phyloP scores from a whole-genome alignment of 1,140 invertebrate species.

The Scaptomyza pallida region DNA sequence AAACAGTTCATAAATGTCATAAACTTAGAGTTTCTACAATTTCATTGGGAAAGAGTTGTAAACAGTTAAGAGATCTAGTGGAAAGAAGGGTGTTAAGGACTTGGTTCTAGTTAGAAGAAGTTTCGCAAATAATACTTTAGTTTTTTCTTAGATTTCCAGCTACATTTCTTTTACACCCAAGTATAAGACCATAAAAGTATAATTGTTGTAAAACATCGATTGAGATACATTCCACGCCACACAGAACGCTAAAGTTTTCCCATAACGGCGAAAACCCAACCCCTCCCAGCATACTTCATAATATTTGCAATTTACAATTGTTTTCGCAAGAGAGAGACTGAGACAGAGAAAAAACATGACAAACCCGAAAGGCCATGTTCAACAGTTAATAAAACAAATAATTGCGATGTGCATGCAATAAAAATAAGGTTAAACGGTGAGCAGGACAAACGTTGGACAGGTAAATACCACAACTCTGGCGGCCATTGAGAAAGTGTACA shows the following conservation, averaged over 20 bases:
- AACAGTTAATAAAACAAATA: constrained; percentile 83
- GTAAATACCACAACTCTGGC: constrained; percentile 20
- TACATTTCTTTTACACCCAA: background rate
- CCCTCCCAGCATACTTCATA: constrained; percentile 54
- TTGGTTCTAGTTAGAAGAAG: no score
- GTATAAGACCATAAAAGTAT: constrained; percentile 55
- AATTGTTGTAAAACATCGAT: constrained; percentile 37
- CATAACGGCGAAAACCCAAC: background rate
- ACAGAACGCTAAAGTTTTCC: constrained; percentile 31
- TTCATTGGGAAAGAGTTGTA: constrained; percentile 4
- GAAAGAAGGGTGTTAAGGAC: no score
- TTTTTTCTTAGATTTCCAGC: no score
- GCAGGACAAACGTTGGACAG: constrained; percentile 54
- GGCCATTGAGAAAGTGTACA: constrained; percentile 44
- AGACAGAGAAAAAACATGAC: constrained; percentile 33
- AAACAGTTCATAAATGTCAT: constrained; percentile 9
- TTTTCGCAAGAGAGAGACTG: constrained; percentile 34
- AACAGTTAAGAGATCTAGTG: background rate
- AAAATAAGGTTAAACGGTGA: constrained; percentile 75
- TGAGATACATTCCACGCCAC: constrained; percentile 27
- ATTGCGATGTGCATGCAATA: constrained; percentile 80
- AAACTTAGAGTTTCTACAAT: background rate
- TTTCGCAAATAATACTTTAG: no score
- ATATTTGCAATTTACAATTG: constrained; percentile 74
- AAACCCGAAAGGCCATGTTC: constrained; percentile 65